Evolutionary conservation across 2,888 invertebrate species (phyloP).

Genomic region (Parapristionchus giblindavisi): DNA sequence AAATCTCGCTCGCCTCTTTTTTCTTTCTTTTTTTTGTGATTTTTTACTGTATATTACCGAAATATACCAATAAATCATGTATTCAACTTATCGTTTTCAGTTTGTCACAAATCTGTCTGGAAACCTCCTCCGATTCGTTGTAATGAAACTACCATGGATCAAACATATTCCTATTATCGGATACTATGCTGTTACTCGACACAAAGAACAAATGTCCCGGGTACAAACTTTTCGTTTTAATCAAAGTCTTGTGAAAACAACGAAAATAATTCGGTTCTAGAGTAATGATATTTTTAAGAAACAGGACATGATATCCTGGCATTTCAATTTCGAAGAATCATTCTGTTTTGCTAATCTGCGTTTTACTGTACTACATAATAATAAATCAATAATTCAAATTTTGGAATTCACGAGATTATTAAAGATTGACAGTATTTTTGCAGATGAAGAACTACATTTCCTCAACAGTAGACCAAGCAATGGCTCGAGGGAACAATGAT

Average conservation of each 20-base stretch:
- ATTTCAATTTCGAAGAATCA: too few species aligned
- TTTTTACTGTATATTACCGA: too few species aligned
- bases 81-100: too few species aligned
- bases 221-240: background rate
- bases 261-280: background rate
- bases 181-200: slow-evolving; percentile 11
- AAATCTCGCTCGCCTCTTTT: too few species aligned
- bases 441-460: slow-evolving; percentile 30
- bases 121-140: slow-evolving; percentile 15
- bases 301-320: background rate
- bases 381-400: too few species aligned
- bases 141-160: slow-evolving; percentile 18
- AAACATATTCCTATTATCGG: slow-evolving; percentile 9
- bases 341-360: too few species aligned
- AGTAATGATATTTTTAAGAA: background rate
- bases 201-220: background rate
- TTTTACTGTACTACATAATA: too few species aligned
- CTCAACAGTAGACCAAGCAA: background rate
- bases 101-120: slow-evolving; percentile 17
- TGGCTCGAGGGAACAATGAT: background rate
- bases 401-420: too few species aligned
- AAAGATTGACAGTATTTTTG: background rate
- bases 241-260: background rate
- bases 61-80: too few species aligned
- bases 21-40: too few species aligned